phyloP scores from a whole-genome alignment of 2,888 invertebrate genomes.

The Bombyx huttoni region DNA sequence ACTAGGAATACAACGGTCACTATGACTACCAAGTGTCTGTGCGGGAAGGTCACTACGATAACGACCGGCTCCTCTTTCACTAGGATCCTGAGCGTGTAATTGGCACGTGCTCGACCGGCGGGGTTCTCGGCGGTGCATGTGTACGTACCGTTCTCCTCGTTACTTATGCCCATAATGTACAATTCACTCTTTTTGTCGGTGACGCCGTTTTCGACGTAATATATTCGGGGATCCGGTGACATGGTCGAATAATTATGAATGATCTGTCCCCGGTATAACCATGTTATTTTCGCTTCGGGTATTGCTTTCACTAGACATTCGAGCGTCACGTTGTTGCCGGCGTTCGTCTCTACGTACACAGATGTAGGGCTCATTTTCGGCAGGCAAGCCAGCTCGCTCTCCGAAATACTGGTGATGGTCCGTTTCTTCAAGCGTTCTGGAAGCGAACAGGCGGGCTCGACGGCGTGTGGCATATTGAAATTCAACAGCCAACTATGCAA shows the following conservation, averaged over 20 bases:
- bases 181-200: constrained; percentile 84
- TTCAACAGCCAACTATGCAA: constrained; percentile 84
- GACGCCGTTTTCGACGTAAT: constrained; percentile 80
- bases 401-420: constrained; percentile 77
- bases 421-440: constrained; percentile 78
- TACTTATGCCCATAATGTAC: constrained; percentile 82
- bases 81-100: constrained; percentile 84
- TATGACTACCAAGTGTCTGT: constrained; percentile 79
- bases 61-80: constrained; percentile 81
- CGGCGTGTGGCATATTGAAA: constrained; percentile 82
- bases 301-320: constrained; percentile 85
- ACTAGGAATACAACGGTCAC: constrained; percentile 77
- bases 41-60: constrained; percentile 77
- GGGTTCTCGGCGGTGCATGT: constrained; percentile 89
- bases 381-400: constrained; percentile 83
- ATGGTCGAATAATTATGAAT: constrained; percentile 82
- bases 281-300: constrained; percentile 85
- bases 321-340: constrained; percentile 86
- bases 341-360: constrained; percentile 81
- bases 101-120: constrained; percentile 84
- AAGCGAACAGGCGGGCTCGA: constrained; percentile 83
- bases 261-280: constrained; percentile 87
- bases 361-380: constrained; percentile 84
- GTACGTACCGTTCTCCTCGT: constrained; percentile 88
- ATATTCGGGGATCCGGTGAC: constrained; percentile 77